Percentiles rank a stretch among this genome's conserved stretches.
phyloP scores from a whole-genome alignment of 2,797 vertebrate species.

The Schizopygopsis pylzovi region DNA sequence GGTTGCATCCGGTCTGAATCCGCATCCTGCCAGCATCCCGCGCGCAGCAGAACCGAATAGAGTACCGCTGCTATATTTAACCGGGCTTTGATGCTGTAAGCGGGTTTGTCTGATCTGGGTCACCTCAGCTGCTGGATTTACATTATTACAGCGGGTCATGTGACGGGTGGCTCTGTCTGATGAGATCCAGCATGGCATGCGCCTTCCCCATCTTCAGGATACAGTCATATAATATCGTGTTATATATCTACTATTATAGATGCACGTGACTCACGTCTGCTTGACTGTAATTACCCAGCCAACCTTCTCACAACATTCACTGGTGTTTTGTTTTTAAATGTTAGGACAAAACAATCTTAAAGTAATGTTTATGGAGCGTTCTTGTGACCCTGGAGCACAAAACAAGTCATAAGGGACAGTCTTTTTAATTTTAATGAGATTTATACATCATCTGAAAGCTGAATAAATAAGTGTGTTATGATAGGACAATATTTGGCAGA shows the following conservation, averaged over 20 bases:
- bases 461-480: too few species aligned
- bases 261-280: too few species aligned
- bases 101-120: slow-evolving; percentile 55
- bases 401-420: too few species aligned
- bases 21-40: neutral
- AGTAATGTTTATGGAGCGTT: neutral
- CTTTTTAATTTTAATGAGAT: too few species aligned
- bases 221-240: neutral
- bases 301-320: neutral
- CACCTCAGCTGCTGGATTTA: slow-evolving; percentile 28
- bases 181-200: neutral
- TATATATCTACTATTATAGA: neutral
- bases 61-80: slow-evolving; percentile 46
- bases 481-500: too few species aligned
- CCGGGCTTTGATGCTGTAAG: slow-evolving; percentile 39
- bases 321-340: too few species aligned
- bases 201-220: neutral
- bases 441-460: too few species aligned
- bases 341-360: neutral
- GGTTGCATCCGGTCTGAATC: slow-evolving; percentile 66
- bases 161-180: neutral
- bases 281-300: neutral
- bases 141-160: slow-evolving; percentile 33
- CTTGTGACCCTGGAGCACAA: too few species aligned
- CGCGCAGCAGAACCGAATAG: neutral